These are phyloP conservation scores for Chaetorhynchus papuensis DNA, from an alignment of 2,113 vertebrate species.

Conservation along the genomic window DNA sequence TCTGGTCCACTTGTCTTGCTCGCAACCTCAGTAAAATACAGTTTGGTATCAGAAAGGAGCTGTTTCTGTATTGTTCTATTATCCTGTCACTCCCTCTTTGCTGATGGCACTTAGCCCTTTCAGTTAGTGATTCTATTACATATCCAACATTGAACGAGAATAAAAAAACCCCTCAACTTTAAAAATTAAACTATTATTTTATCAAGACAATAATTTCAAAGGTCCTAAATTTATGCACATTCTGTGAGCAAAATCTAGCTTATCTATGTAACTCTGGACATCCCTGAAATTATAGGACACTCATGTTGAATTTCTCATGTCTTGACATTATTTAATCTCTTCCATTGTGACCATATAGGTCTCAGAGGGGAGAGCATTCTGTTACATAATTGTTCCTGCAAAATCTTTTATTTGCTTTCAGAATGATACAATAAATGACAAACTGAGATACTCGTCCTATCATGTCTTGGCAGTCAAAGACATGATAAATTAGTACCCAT, in stretches of 20 bases:
- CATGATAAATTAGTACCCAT: background rate
- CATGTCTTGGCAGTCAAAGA: background rate
- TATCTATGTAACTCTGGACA: background rate
- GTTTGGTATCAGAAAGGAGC: background rate
- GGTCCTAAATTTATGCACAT: background rate
- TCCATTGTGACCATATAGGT: background rate
- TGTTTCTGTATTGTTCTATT: background rate
- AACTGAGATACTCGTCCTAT: background rate
- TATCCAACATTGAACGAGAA: background rate
- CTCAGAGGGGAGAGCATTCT: background rate
- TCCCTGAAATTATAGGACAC: background rate
- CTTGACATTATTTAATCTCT: background rate
- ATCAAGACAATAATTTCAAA: background rate
- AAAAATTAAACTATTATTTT: background rate
- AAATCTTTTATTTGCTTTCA: background rate
- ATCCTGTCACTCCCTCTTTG: background rate
- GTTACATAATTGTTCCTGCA: background rate
- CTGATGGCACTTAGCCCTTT: background rate
- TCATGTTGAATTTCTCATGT: background rate
- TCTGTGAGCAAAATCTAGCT: background rate
- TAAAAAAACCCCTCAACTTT: background rate
- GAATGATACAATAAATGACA: background rate
- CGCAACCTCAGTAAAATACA: accelerated
- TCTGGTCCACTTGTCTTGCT: background rate
- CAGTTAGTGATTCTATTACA: background rate